Evolutionary conservation across 2,113 vertebrate species (phyloP), one percentile per base, ranked within the genome.

Genomic region (Neodon shergylaensis): DNA sequence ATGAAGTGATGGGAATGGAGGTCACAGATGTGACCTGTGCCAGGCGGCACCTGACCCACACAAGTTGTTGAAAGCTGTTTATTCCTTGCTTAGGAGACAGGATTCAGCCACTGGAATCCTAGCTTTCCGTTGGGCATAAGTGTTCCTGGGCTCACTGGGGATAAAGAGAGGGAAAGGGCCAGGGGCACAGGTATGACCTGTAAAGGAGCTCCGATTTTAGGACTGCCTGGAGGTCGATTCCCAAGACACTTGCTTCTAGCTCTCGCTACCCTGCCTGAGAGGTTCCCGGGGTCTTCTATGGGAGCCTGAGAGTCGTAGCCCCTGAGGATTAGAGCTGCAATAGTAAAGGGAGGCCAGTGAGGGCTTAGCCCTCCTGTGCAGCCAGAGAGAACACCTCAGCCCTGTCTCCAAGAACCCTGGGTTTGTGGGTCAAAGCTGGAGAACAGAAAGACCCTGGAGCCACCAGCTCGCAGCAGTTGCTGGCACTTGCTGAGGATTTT

Each of bases 391-490:
- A 86, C 39, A 58, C n/a, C 12, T 22, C 22, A 1, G 8, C 3
- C 28, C 33, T 22, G 42, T 13, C 31, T 81, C 3, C 42, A 22
- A 85, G 31, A 82, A 44, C 49, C 49, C 12, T 21, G 49, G 42
- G 36, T 7, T 3, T 24, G 0, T 5, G 17, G 44, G 1, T 36
- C 61, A 36, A 83, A 70, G 73, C 61, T 9, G 0, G 36, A 66
- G 49, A 91, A 31, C 65, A 7, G 13, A 28, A 36, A 16, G 70
- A 28, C 6, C 52, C 52, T 16, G 0, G 42, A 22, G 65, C 1
- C 5, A 12, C 58, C 1, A 33, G 19, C 63, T 21, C 52, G 0
- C 0, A 3, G 70, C 19, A 49, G 13, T n/a, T 13, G 0, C 0
- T 1, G 33, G 31, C 42, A 28, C 91, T 47, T 0, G 10, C 19